Conservation (phyloP, 2,797 vertebrate genomes). For the Chaenodraco wilsoni region DNA sequence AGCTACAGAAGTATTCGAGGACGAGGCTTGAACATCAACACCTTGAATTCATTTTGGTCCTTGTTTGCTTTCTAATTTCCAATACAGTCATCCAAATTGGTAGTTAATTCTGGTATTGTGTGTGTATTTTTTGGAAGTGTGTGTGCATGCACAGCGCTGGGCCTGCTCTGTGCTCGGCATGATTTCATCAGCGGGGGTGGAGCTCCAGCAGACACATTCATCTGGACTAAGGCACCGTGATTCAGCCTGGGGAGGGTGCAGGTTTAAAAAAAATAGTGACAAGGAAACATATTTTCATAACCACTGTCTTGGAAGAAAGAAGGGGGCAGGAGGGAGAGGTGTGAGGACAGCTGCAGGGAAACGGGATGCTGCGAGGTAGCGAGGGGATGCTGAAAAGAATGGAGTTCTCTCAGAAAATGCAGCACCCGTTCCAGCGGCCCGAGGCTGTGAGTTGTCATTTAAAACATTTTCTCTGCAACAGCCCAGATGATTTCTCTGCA, state of each 20-base stretch:
- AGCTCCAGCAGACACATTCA: slow-evolving; percentile 65
- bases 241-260: slow-evolving; percentile 57
- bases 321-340: not conserved
- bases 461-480: slow-evolving; percentile 55
- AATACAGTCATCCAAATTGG: slow-evolving; percentile 27
- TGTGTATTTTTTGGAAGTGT: slow-evolving; percentile 9
- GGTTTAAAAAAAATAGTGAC: slow-evolving; percentile 58
- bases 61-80: slow-evolving; percentile 37
- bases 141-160: slow-evolving; percentile 39
- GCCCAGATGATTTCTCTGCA: slow-evolving; percentile 38
- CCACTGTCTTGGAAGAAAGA: slow-evolving; percentile 37
- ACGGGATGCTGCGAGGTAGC: slow-evolving; percentile 12
- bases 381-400: slow-evolving; percentile 35
- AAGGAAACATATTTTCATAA: slow-evolving; percentile 68
- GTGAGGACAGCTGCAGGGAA: slow-evolving; percentile 25
- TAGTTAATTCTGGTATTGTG: slow-evolving; percentile 36
- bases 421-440: slow-evolving; percentile 61
- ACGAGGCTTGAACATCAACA: not conserved
- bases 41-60: not conserved
- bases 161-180: slow-evolving; percentile 57
- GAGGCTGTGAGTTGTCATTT: slow-evolving; percentile 66
- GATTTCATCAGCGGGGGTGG: slow-evolving; percentile 59
- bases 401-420: slow-evolving; percentile 53
- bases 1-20: slow-evolving; percentile 8
- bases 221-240: slow-evolving; percentile 57